phyloP scores from a whole-genome alignment of 2,113 vertebrate species.

The Rhinoderma darwinii region DNA sequence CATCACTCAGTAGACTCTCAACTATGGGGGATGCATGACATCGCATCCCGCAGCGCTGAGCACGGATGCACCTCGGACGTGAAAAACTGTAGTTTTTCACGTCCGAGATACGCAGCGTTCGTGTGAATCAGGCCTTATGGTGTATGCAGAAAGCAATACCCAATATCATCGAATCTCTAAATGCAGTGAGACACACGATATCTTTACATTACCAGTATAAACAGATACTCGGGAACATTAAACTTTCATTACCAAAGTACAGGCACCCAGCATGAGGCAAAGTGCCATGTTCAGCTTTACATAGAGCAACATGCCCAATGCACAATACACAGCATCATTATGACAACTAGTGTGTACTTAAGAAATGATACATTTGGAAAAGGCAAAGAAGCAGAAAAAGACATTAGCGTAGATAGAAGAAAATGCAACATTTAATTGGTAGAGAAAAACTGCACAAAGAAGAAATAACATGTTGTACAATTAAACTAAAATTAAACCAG shows the following conservation, averaged over 20 bases:
- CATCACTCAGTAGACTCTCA: too few relatives aligned
- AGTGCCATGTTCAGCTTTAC: slow-evolving; percentile 3
- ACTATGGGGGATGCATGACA: too few relatives aligned
- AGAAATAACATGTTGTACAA: neutral
- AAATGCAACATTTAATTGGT: neutral
- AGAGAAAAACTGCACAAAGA: neutral
- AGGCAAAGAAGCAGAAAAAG: slow-evolving; percentile 6
- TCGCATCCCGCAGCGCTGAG: too few relatives aligned
- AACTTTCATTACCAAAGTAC: slow-evolving; percentile 22
- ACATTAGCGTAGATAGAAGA: neutral
- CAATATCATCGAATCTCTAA: neutral
- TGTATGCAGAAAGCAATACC: neutral
- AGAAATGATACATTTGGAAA: slow-evolving; percentile 1
- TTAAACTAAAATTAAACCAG: slow-evolving; percentile 24
- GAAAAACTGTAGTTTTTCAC: too few relatives aligned
- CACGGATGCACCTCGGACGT: too few relatives aligned
- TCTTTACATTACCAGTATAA: neutral
- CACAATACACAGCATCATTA: neutral
- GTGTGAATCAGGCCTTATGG: too few relatives aligned
- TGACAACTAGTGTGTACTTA: neutral
- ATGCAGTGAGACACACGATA: neutral
- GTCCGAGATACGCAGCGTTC: too few relatives aligned
- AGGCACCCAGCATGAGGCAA: slow-evolving; percentile 10
- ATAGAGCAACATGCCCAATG: neutral
- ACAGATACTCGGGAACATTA: slow-evolving; percentile 28